Evolutionary conservation across 2,797 vertebrate species (phyloP), one percentile per base, ranked within the genome.

Genomic region (Coregonus ussuriensis): DNA sequence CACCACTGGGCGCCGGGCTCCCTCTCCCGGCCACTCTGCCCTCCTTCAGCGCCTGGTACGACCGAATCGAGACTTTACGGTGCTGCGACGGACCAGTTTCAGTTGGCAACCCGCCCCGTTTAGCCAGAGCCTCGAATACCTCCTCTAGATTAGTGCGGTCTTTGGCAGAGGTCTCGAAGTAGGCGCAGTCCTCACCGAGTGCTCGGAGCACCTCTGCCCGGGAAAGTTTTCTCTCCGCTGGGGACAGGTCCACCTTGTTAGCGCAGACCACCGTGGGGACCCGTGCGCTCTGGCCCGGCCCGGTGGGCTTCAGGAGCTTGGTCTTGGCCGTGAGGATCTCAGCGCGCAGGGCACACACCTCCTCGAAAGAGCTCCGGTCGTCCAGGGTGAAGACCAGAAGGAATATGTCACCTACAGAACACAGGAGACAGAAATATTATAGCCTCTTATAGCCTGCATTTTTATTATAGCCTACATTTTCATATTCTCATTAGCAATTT

Each of bases 161-260:
- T 77, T 95, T 95, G 29, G 94, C 94, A 0, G 94, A 95, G 1
- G 94, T 94, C 85, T 95, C 93, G 59, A 94, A 94, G 47, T 93
- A 92, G 1, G 85, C 86, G 16, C 93, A 94, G 84, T 90, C 90
- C 0, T 89, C 82, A 0, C 93, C 91, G n/a, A 95, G 79, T 1
- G 74, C 85, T n/a, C 71, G 81, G 66, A 84, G 82, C 47, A 91
- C 88, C 53, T 95, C 94, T 0, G 82, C 74, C 3, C 29, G 85
- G 0, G 88, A 88, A 59, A 94, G 79, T 3, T 52, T 76, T 41
- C 88, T 88, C 77, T 86, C 82, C 0, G 86, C 82, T 31, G 86
- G 82, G 4, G 77, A 80, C 53, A 94, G 77, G 67, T 95, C 94
- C 81, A 89, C 77, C 75, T 95, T 95, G 85, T 95, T 94, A 16